Conservation (phyloP, 1,140 invertebrate genomes). For the Thaumetopoea pityocampa region DNA sequence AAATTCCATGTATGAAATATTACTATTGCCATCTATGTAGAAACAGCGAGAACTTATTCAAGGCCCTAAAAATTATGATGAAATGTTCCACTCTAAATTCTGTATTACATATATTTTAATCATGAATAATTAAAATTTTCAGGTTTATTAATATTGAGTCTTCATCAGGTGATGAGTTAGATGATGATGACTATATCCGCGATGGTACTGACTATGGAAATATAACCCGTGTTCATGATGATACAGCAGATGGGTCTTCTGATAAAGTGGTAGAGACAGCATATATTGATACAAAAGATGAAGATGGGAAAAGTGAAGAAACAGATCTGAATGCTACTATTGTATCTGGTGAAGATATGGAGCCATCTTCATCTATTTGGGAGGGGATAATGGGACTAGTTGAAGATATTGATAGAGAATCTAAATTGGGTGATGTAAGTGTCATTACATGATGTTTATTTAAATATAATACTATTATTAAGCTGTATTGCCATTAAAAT, state of each 20-base stretch:
- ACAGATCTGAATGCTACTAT: slow-evolving; percentile 57
- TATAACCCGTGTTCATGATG: slow-evolving; percentile 55
- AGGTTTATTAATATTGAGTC: slow-evolving; percentile 85
- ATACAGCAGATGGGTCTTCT: slow-evolving; percentile 26
- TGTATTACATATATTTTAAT: too few relatives aligned
- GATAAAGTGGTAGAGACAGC: slow-evolving; percentile 50
- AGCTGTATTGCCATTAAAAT: background rate
- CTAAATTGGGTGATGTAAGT: slow-evolving; percentile 56
- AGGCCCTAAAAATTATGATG: too few relatives aligned
- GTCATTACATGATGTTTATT: slow-evolving; percentile 8
- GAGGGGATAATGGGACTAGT: slow-evolving; percentile 63
- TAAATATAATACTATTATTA: background rate
- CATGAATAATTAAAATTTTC: too few relatives aligned
- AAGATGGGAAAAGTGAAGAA: slow-evolving; percentile 21
- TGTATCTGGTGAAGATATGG: slow-evolving; percentile 42
- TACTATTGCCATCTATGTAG: too few relatives aligned
- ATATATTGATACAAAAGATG: slow-evolving; percentile 37
- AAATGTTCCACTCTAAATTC: too few relatives aligned
- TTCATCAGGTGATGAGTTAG: slow-evolving; percentile 74
- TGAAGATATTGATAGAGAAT: slow-evolving; percentile 59
- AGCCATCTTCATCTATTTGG: slow-evolving; percentile 54
- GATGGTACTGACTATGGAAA: slow-evolving; percentile 69
- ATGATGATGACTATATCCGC: slow-evolving; percentile 56
- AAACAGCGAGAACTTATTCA: too few relatives aligned
- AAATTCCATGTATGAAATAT: too few relatives aligned